phyloP scores from a whole-genome alignment of 2,113 vertebrate species.

The Muntiacus muntjak region DNA sequence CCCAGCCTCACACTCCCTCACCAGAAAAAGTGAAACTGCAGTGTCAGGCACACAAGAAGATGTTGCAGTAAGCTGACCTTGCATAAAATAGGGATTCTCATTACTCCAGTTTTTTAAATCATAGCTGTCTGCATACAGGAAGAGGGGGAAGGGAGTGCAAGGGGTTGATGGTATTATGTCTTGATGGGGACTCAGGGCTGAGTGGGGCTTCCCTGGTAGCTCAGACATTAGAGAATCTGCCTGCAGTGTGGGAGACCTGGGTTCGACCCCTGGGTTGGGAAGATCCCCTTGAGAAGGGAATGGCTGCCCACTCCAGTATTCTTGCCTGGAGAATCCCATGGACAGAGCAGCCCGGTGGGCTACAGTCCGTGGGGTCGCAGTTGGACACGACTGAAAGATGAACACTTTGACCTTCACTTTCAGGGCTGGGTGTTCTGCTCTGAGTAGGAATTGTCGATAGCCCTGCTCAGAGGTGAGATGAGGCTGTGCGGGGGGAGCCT shows the following conservation, averaged over 20 bases:
- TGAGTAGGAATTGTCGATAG: background rate
- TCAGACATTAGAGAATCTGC: background rate
- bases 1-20: background rate
- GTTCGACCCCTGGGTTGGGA: background rate
- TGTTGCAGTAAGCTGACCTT: background rate
- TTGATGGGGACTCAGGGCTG: background rate
- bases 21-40: background rate
- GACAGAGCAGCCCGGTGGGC: background rate
- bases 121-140: background rate
- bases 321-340: background rate
- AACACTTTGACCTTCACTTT: background rate
- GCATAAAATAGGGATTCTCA: background rate
- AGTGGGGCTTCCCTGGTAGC: background rate
- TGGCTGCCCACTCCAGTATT: background rate
- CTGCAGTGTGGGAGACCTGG: background rate
- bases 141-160: background rate
- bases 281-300: background rate
- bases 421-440: background rate
- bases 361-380: background rate
- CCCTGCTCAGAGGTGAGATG: background rate
- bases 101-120: background rate
- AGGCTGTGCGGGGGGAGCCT: background rate
- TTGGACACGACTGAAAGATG: background rate
- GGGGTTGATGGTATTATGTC: background rate
- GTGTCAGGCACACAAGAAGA: background rate